Evolutionary conservation across 2,113 vertebrate species (phyloP).

Genomic region (Apodemus speciosus): DNA sequence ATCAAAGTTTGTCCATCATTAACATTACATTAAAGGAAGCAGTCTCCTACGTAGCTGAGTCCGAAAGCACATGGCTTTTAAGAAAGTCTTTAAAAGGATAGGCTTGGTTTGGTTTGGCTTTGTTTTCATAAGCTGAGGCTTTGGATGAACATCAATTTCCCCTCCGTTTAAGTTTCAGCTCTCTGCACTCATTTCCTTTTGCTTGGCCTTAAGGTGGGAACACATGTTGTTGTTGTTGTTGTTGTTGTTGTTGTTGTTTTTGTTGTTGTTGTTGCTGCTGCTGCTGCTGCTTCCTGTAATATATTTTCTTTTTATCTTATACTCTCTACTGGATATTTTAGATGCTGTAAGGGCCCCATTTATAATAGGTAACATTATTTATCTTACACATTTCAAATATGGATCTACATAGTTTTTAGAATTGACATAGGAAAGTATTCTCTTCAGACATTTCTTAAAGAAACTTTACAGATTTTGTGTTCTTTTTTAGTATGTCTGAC

Average conservation of each 20-base stretch:
- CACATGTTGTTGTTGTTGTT: not conserved
- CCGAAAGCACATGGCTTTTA: not conserved
- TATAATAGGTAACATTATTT: not conserved
- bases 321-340: not conserved
- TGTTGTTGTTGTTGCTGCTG: not conserved
- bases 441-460: not conserved
- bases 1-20: not conserved
- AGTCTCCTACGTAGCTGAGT: not conserved
- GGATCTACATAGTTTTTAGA: not conserved
- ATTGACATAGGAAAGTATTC: not conserved
- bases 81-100: not conserved
- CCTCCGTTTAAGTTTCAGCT: not conserved
- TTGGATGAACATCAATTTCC: slow-evolving; percentile 8
- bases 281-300: no score
- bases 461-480: not conserved
- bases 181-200: not conserved
- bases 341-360: not conserved
- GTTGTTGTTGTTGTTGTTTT: not conserved
- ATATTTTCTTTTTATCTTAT: no score
- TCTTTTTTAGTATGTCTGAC: not conserved
- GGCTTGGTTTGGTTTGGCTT: slow-evolving; percentile 13
- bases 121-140: not conserved
- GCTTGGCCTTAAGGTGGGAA: not conserved
- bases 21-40: not conserved
- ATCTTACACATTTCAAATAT: not conserved